Base-by-base conservation (phyloP, 2,797 vertebrate genomes). In the Thamnophis elegans region DNA sequence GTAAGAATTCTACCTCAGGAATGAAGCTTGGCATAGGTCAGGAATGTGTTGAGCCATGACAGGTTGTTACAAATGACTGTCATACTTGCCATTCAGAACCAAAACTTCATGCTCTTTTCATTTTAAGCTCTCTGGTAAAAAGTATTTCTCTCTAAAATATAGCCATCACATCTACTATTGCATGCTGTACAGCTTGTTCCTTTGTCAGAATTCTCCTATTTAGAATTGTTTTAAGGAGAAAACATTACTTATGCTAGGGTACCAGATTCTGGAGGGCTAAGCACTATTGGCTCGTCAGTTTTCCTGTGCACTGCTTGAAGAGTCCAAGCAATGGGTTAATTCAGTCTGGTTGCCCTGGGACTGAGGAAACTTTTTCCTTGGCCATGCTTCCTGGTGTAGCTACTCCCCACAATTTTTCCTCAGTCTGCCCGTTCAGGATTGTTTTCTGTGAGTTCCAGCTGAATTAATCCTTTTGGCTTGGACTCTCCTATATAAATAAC, bases 11-110 rank as follows among this genome's bases (percentile, higher is more conserved):
- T 59, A 25, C 25, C 6, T 73, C 78, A 51, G 53, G 16, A 89
- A 86, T 90, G 10, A 82, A 82, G 18, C 53, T 54, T 62, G 65
- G 58, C 92, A 88, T 96, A 95, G 85, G 7, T 82, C 26, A 89
- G 62, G 90, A 82, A 88, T 92, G 5, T 87, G 28, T 93, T 94
- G 73, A 89, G 0, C 85, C 68, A n/a, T 89, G 96, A 87, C 92
- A 86, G 91, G 91, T 94, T 90, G 87, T 90, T 93, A 47, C 9
- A 62, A 28, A 68, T 25, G 36, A 47, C 85, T 78, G 28, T 89
- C 85, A 89, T 65, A 93, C 86, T 54, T 85, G 51, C 55, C 93
- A 26, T 92, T n/a, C 7, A 82, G 56, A 90, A 94, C 42, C 78
- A 92, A 68, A 82, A 6, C 89, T 93, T 82, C 42, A 89, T 58